Evolutionary conservation across 2,888 invertebrate genomes (phyloP).

Genomic region (Pyrochroa serraticornis): DNA sequence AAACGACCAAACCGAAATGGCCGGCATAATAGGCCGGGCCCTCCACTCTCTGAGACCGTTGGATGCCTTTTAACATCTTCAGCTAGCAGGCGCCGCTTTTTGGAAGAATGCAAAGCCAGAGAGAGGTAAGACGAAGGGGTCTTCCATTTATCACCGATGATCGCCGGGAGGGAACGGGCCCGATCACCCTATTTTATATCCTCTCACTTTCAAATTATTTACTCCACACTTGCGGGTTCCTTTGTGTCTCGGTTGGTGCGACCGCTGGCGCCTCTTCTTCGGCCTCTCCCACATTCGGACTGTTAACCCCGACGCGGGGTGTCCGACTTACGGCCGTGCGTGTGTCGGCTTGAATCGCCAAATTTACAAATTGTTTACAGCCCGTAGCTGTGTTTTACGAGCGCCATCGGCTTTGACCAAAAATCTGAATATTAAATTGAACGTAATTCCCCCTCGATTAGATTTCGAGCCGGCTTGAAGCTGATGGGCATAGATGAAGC

Average conservation of each 20-base stretch:
- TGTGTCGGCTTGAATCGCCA: background rate
- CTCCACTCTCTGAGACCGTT: too few species aligned
- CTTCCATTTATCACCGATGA: slow-evolving; percentile 34
- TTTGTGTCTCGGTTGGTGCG: slow-evolving; percentile 61
- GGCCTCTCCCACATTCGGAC: slow-evolving; percentile 39
- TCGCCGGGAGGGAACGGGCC: slow-evolving; percentile 47
- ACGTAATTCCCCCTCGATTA: too few species aligned
- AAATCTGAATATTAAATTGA: background rate
- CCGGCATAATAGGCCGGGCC: too few species aligned
- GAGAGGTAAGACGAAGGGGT: slow-evolving; percentile 9
- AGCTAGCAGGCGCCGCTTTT: slow-evolving; percentile 7
- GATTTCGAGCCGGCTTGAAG: too few species aligned
- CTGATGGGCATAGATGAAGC: too few species aligned
- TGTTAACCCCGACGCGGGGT: slow-evolving; percentile 55
- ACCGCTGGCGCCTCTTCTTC: slow-evolving; percentile 57
- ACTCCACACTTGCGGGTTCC: slow-evolving; percentile 53
- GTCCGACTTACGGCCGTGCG: too few species aligned
- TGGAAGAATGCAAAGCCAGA: slow-evolving; percentile 25
- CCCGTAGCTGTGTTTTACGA: background rate
- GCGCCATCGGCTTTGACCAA: background rate
- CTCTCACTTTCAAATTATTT: slow-evolving; percentile 52
- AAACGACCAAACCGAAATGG: too few species aligned
- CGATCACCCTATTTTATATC: slow-evolving; percentile 62
- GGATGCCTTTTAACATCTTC: background rate
- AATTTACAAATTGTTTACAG: slow-evolving; percentile 13